phyloP scores from a whole-genome alignment of 1,140 invertebrate genomes.

The Drosophila lowei region DNA sequence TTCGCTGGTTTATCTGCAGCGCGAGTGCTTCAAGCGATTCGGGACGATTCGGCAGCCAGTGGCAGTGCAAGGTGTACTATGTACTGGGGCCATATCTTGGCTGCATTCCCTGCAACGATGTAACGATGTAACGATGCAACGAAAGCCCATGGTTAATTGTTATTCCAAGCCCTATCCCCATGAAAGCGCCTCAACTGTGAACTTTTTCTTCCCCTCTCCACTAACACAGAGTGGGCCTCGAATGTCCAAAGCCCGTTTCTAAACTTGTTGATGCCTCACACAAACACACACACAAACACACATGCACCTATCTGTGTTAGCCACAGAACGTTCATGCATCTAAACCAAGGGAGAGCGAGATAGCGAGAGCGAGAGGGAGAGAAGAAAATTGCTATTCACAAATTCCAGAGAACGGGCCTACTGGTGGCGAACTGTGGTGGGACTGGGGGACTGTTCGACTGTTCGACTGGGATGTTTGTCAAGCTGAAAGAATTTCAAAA shows the following conservation, averaged over 20 bases:
- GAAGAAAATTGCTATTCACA: slow-evolving; percentile 25
- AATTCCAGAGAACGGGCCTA: slow-evolving; percentile 39
- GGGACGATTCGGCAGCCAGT: not conserved
- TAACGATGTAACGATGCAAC: not conserved
- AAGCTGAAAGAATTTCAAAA: slow-evolving; percentile 15
- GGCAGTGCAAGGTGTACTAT: not conserved
- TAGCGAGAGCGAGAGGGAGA: not conserved
- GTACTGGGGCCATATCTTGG: not conserved
- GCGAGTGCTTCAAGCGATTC: slow-evolving; percentile 3
- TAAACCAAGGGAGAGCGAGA: slow-evolving; percentile 19
- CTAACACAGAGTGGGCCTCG: too few relatives aligned
- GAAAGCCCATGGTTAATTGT: not conserved
- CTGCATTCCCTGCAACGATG: slow-evolving; percentile 10
- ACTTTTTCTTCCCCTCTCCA: too few relatives aligned
- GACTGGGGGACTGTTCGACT: too few relatives aligned
- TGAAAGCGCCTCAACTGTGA: too few relatives aligned
- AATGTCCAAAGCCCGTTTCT: slow-evolving; percentile 6
- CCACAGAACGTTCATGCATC: slow-evolving; percentile 6
- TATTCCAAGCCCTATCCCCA: too few relatives aligned
- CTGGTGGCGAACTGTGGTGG: not conserved
- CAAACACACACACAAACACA: slow-evolving; percentile 8
- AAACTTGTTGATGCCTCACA: slow-evolving; percentile 16
- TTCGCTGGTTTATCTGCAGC: slow-evolving; percentile 8
- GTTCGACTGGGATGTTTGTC: slow-evolving; percentile 1
- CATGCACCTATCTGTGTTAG: not conserved